A percentile compares a stretch with the other conserved stretches of the same genome.
phyloP scores from a whole-genome alignment of 2,113 vertebrate species.

The Zosterops japonicus region DNA sequence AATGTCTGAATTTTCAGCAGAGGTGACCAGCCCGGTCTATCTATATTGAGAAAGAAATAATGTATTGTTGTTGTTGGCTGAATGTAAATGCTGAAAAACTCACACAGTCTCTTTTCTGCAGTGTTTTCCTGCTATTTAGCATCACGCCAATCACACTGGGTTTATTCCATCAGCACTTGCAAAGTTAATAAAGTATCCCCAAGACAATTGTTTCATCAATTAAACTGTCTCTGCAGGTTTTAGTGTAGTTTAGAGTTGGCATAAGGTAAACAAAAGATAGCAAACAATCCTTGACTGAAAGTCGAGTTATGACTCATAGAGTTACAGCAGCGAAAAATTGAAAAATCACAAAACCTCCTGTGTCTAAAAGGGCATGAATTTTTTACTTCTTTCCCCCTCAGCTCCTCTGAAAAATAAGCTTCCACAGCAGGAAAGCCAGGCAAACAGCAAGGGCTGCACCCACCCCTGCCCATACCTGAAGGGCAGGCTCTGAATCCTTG shows the following conservation, averaged over 20 bases:
- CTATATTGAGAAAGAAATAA: not conserved
- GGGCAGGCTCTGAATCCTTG: not conserved
- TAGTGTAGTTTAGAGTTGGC: not conserved
- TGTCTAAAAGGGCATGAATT: not conserved
- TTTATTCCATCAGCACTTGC: not conserved
- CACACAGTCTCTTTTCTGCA: not conserved
- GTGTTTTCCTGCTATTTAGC: not conserved
- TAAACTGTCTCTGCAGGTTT: not conserved
- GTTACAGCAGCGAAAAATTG: not conserved
- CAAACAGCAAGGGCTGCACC: not conserved
- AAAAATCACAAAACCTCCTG: not conserved
- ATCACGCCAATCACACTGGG: rapidly evolving
- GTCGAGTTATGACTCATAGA: not conserved
- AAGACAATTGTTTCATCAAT: not conserved
- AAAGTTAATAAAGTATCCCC: not conserved
- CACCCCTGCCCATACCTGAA: not conserved
- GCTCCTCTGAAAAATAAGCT: not conserved
- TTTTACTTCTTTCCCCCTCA: not conserved
- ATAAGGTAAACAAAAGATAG: not conserved
- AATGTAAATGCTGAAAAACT: not conserved
- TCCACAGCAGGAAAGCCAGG: not conserved
- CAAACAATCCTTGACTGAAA: not conserved
- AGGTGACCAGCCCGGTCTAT: not conserved
- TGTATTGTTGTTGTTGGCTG: not conserved
- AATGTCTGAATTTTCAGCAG: not conserved